Conservation (phyloP, 2,888 invertebrate species). For the Zeuzera pyrina region DNA sequence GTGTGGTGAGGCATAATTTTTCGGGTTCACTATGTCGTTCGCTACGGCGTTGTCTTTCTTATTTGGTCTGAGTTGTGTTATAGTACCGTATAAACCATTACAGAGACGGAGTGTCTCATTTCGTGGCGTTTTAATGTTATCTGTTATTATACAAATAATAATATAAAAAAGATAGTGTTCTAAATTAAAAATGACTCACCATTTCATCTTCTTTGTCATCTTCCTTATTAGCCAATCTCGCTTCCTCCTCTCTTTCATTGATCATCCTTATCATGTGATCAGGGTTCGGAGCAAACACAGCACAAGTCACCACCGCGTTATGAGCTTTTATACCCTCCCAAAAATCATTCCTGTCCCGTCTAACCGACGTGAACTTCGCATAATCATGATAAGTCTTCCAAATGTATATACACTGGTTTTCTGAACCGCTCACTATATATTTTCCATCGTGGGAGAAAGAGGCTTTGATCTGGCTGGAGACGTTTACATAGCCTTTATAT, state of each 20-base stretch:
- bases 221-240: slow-evolving; percentile 26
- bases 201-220: slow-evolving; percentile 39
- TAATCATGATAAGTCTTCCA: slow-evolving; percentile 99
- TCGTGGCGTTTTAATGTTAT: too few species aligned
- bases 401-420: slow-evolving; percentile 97
- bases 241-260: slow-evolving; percentile 65
- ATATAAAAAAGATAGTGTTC: too few species aligned
- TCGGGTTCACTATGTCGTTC: too few species aligned
- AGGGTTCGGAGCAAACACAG: slow-evolving; percentile 98
- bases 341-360: slow-evolving; percentile 95
- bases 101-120: too few species aligned
- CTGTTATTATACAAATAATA: too few species aligned
- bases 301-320: slow-evolving; percentile 96
- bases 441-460: slow-evolving; percentile 98
- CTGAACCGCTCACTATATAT: slow-evolving; percentile 97
- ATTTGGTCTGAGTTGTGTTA: too few species aligned
- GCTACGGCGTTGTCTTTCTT: too few species aligned
- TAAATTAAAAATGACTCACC: slow-evolving; percentile 35
- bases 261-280: slow-evolving; percentile 88
- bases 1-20: too few species aligned
- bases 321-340: slow-evolving; percentile 95
- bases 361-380: slow-evolving; percentile 91
- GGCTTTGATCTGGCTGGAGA: slow-evolving; percentile 97
- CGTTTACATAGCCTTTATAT: slow-evolving; percentile 93
- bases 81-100: too few species aligned